Evolutionary conservation across 2,888 invertebrate species (phyloP).

Genomic region (Silvanus unidentatus): DNA sequence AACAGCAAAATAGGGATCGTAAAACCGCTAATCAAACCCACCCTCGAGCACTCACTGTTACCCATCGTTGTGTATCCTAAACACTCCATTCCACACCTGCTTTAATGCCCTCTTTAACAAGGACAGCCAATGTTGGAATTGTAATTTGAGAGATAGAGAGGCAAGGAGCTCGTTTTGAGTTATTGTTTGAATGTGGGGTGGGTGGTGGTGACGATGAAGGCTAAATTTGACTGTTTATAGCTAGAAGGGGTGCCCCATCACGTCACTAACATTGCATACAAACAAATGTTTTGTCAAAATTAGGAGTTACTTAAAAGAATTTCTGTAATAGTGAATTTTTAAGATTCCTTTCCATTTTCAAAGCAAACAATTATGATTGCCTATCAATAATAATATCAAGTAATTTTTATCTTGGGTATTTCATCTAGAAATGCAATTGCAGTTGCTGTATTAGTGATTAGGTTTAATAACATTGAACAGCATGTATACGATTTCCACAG

Average conservation of each 20-base stretch:
- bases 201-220: slow-evolving; percentile 5
- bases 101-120: slow-evolving; percentile 30
- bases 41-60: slow-evolving; percentile 31
- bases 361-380: slow-evolving; percentile 11
- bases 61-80: slow-evolving; percentile 37
- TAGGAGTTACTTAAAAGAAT: slow-evolving; percentile 15
- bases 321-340: slow-evolving; percentile 3
- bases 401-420: slow-evolving; percentile 15
- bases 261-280: slow-evolving; percentile 5
- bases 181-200: too few species aligned
- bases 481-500: slow-evolving; percentile 11
- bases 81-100: slow-evolving; percentile 40
- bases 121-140: slow-evolving; percentile 13
- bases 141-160: too few species aligned
- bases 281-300: slow-evolving; percentile 14
- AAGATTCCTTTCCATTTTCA: slow-evolving; percentile 15
- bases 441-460: slow-evolving; percentile 23
- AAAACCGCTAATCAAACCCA: slow-evolving; percentile 41
- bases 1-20: slow-evolving; percentile 32
- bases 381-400: too few species aligned
- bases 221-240: slow-evolving; percentile 15
- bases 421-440: slow-evolving; percentile 22
- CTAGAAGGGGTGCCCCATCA: slow-evolving; percentile 10
- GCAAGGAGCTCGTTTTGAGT: too few species aligned
- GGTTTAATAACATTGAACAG: slow-evolving; percentile 27